Conservation (phyloP, 2,113 vertebrate genomes). For the Podarcis raffonei region DNA sequence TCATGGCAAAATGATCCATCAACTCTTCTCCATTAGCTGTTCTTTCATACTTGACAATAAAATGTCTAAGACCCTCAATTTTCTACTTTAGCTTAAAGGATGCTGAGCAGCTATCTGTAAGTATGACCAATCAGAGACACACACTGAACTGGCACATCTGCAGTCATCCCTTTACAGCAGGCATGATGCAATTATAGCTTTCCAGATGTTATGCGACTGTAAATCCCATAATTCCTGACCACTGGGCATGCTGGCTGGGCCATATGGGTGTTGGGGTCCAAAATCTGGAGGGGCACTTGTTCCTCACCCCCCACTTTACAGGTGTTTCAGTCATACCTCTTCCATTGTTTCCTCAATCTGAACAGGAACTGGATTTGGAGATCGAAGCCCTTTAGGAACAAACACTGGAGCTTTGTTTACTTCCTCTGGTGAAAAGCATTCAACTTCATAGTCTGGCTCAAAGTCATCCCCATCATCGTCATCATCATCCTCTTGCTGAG, state of each 20-base stretch:
- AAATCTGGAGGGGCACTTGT: not conserved
- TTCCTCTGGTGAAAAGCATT: constrained; percentile 76
- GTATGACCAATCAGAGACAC: not conserved
- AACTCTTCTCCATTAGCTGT: not conserved
- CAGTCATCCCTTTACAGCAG: not conserved
- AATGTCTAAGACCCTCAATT: not conserved
- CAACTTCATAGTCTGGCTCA: constrained; percentile 73
- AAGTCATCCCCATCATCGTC: constrained; percentile 78
- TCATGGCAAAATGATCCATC: not conserved
- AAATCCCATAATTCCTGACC: not conserved
- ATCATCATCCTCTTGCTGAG: constrained; percentile 77
- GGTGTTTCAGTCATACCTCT: constrained; percentile 78
- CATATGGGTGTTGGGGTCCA: no score
- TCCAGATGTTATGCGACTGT: not conserved
- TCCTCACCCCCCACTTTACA: not conserved
- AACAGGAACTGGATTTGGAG: constrained; percentile 75
- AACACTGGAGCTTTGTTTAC: constrained; percentile 85
- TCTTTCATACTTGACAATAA: not conserved
- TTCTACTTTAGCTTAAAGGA: not conserved
- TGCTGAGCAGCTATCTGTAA: not conserved
- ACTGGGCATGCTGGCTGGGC: no score
- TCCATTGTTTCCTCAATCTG: constrained; percentile 91
- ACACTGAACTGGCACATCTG: not conserved
- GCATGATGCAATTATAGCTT: not conserved
- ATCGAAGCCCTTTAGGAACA: constrained; percentile 85